Conservation (phyloP, 2,888 invertebrate genomes). For the Druceiella hillmani region DNA sequence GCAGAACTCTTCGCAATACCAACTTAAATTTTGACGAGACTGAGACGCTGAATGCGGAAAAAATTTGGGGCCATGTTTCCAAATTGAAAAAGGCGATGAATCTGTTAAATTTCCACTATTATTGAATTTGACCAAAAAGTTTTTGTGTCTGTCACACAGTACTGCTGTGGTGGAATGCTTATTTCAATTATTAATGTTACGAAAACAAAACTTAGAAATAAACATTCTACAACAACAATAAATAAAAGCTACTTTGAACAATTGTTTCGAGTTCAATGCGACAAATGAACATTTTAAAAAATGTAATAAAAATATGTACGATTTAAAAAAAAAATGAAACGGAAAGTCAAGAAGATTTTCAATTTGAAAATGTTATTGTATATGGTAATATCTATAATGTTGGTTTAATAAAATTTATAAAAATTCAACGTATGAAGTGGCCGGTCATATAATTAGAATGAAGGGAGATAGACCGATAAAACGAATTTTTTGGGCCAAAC, state of each 20-base stretch:
- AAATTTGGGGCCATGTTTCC: background rate
- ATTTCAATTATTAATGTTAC: conserved; percentile 3
- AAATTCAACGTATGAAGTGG: too few species aligned
- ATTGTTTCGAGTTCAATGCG: conserved; percentile 4
- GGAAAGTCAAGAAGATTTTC: too few species aligned
- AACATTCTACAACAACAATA: conserved; percentile 4
- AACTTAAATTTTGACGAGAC: too few species aligned
- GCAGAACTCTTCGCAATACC: too few species aligned
- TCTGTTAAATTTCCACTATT: conserved; percentile 1
- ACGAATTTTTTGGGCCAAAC: too few species aligned
- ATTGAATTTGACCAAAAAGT: conserved; percentile 3
- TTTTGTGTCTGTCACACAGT: conserved; percentile 3
- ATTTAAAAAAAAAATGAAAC: conserved; percentile 1
- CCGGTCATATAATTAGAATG: too few species aligned
- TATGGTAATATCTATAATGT: too few species aligned
- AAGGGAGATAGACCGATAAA: too few species aligned
- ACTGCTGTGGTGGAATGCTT: conserved; percentile 4
- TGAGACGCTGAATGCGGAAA: background rate
- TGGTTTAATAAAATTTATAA: too few species aligned
- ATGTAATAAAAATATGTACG: conserved; percentile 3
- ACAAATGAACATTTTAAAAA: background rate
- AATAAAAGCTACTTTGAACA: background rate
- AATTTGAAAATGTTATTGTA: too few species aligned
- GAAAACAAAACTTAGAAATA: conserved; percentile 3
- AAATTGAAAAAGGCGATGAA: conserved; percentile 3